Percentiles rank a stretch among this genome's conserved stretches.
These are phyloP conservation scores for Pteropus alecto DNA, from an alignment of 2,113 vertebrate genomes.

Conservation along the genomic window DNA sequence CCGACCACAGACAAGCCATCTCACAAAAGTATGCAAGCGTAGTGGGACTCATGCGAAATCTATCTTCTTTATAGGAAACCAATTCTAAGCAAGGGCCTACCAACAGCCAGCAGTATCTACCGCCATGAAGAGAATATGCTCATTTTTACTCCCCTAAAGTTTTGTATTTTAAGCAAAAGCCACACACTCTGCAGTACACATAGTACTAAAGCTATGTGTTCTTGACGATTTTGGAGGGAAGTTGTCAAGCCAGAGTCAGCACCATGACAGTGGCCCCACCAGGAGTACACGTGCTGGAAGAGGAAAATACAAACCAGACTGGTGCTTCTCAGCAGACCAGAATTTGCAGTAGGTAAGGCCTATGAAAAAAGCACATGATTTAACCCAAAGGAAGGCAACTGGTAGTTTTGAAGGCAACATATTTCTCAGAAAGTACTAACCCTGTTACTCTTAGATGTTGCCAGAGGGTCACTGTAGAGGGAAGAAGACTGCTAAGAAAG, in stretches of 20 bases:
- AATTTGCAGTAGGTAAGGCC: constrained; percentile 81
- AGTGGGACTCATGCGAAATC: background rate
- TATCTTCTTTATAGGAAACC: background rate
- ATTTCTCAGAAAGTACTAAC: constrained; percentile 81
- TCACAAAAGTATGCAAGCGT: background rate
- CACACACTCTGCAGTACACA: background rate
- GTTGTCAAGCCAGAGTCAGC: constrained; percentile 15
- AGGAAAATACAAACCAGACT: constrained; percentile 89
- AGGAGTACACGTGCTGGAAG: constrained; percentile 52
- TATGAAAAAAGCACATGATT: constrained; percentile 71
- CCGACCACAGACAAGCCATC: background rate
- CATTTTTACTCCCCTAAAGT: background rate
- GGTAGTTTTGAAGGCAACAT: background rate
- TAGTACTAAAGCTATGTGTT: background rate
- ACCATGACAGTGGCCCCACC: background rate
- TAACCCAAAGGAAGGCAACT: constrained; percentile 21
- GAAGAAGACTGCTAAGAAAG: constrained; percentile 80
- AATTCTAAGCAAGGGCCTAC: background rate
- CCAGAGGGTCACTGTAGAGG: constrained; percentile 82
- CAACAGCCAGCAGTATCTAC: background rate
- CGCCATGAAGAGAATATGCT: background rate
- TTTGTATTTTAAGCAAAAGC: background rate
- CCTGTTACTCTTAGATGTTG: constrained; percentile 81
- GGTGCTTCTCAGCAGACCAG: constrained; percentile 88
- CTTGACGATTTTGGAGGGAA: background rate